These are phyloP conservation scores for Nylanderia fulva DNA, from an alignment of 1,140 invertebrate species.

Conservation along the genomic window DNA sequence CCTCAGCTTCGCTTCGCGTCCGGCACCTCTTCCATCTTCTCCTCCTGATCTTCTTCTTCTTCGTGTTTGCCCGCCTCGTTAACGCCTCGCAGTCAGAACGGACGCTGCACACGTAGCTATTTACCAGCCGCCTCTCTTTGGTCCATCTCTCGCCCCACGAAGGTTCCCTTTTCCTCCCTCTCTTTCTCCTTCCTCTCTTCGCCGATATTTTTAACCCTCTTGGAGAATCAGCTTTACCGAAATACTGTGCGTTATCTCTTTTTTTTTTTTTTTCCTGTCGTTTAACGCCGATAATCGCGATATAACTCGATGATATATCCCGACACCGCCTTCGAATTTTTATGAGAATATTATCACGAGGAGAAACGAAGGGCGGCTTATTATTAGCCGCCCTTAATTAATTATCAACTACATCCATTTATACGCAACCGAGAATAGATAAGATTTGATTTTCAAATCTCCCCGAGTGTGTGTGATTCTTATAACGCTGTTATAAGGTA, in stretches of 20 bases:
- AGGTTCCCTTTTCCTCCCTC: constrained; percentile 42
- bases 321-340: neutral
- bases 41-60: constrained; percentile 70
- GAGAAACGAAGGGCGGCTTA: neutral
- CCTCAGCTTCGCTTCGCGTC: constrained; percentile 37
- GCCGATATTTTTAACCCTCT: constrained; percentile 61
- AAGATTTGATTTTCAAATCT: neutral
- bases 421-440: neutral
- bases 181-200: constrained; percentile 21
- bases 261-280: neutral
- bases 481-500: neutral
- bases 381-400: constrained; percentile 1
- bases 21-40: constrained; percentile 71
- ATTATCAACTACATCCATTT: neutral
- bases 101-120: constrained; percentile 74
- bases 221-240: constrained; percentile 16
- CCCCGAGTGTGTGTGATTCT: neutral
- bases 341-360: neutral
- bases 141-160: constrained; percentile 54
- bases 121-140: constrained; percentile 72
- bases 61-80: constrained; percentile 80
- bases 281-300: constrained; percentile 13
- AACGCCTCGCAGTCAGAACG: constrained; percentile 77
- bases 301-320: neutral
- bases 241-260: neutral